Percentiles rank a stretch among this genome's conserved stretches.
phyloP scores from a whole-genome alignment of 2,113 vertebrate genomes.

The Pelodiscus sinensis region DNA sequence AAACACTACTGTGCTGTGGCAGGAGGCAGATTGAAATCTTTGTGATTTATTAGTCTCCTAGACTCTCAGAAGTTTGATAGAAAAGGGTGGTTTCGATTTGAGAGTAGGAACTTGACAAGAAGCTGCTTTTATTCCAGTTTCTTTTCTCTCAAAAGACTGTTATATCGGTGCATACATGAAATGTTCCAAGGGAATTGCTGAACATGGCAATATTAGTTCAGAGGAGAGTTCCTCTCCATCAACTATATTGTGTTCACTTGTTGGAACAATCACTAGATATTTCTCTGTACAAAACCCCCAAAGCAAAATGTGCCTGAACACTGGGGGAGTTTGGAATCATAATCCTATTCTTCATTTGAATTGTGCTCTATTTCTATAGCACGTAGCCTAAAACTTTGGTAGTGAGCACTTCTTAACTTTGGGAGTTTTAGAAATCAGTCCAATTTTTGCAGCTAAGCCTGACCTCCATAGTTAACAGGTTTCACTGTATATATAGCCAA shows the following conservation, averaged over 20 bases:
- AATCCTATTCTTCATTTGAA: neutral
- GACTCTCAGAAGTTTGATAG: neutral
- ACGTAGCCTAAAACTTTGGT: neutral
- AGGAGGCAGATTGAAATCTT: neutral
- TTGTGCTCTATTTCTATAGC: neutral
- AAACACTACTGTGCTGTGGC: neutral
- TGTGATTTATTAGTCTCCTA: neutral
- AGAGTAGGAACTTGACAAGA: neutral
- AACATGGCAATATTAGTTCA: neutral
- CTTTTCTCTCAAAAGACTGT: neutral
- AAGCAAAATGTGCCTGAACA: neutral
- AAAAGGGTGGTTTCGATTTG: neutral
- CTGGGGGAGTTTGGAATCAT: neutral
- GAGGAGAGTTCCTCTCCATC: neutral
- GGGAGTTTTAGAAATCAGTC: neutral
- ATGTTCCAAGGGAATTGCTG: neutral
- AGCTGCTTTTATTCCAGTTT: neutral
- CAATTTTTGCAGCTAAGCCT: neutral
- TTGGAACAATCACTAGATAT: neutral
- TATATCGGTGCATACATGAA: neutral
- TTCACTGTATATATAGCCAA: neutral
- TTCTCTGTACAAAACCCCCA: neutral
- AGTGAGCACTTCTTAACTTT: rapidly evolving
- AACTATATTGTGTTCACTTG: neutral
- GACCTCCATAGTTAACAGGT: neutral